Percentiles rank a stretch among this genome's conserved stretches.
Conservation (phyloP, 2,888 invertebrate species). For the Macrophya annulata region DNA sequence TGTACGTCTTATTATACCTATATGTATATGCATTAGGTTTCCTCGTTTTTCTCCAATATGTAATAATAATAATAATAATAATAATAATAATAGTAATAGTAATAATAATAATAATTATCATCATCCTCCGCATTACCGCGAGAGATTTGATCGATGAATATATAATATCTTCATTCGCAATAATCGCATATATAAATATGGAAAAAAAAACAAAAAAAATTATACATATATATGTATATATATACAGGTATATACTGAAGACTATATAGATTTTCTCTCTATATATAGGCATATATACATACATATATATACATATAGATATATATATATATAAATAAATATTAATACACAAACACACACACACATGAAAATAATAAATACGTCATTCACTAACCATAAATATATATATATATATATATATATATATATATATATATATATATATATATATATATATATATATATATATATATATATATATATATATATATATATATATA, state of each 20-base stretch:
- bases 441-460: too few species aligned
- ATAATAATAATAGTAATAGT: background rate
- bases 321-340: background rate
- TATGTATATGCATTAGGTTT: too few species aligned
- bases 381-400: constrained; percentile 59
- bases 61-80: background rate
- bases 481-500: too few species aligned
- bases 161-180: background rate
- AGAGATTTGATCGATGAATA: background rate
- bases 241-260: background rate
- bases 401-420: background rate
- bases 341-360: background rate
- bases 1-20: background rate
- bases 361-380: constrained; percentile 40
- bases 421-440: too few species aligned
- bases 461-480: too few species aligned
- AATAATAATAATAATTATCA: background rate
- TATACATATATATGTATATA: background rate
- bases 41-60: background rate
- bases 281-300: background rate
- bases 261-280: background rate
- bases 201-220: too few species aligned
- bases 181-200: background rate
- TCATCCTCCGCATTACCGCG: background rate
- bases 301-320: too few species aligned